Base-by-base conservation (phyloP, 2,797 vertebrate genomes). In the Etheostoma perlongum region DNA sequence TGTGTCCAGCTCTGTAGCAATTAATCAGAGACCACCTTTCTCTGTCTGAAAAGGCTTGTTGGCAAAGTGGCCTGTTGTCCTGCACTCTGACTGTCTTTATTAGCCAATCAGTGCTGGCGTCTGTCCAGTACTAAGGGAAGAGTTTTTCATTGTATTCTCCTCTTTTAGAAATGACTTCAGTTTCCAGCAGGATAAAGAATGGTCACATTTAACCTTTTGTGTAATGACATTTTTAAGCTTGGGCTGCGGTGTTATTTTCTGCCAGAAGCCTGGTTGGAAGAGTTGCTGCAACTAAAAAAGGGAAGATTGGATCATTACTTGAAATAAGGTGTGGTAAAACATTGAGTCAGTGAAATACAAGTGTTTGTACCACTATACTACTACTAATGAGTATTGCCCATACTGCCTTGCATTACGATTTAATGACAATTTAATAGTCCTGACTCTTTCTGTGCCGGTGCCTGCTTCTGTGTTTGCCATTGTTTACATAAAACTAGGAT, bases 81-180 rank as follows among this genome's bases (percentile, higher is more conserved):
- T 78, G 67, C 57, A 40, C 64, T 77, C 61, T 67, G 27, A 64
- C 76, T 58, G 54, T 84, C 72, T 80, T 72, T 55, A 81, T 79
- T 78, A 68, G 76, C 75, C 66, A 76, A 84, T 86, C 76, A 72
- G 53, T 74, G 72, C 40, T 87, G 83, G 87, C 52, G 25, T 65
- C 52, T 11, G 0, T 76, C 86, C 79, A 87, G 57, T 27, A 53
- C 51, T 16, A 33, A 42, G 49, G 49, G 23, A 54, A 42, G n/a
- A 70, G 44, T 58, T 40, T 81, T 76, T 81, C 3, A 67, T 81
- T 55, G 64, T 63, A 23, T 59, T 30, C 44, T 72, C 23, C 13
- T 60, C 62, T 76, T 64, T 76, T 59, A 15, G 40, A 58, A 23
- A 66, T 14, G 55, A 7, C 54, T 27, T 4, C 61, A 66, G 44